Evolutionary conservation across 2,888 invertebrate genomes (phyloP).

Genomic region (Autographa gamma): DNA sequence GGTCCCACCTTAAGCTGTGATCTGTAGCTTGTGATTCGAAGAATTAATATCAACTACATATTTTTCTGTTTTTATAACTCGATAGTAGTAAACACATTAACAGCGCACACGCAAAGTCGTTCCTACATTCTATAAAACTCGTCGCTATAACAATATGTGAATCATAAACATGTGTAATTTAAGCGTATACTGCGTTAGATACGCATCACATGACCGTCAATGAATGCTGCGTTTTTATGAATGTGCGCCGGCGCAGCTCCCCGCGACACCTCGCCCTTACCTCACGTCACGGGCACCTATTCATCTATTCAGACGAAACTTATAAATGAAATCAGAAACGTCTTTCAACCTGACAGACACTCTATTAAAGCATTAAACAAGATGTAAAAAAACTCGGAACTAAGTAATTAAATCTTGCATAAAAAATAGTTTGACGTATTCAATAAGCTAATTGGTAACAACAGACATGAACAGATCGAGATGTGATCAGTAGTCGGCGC

Average conservation of each 20-base stretch:
- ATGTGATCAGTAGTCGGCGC: slow-evolving; percentile 63
- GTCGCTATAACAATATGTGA: slow-evolving; percentile 59
- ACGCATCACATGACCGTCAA: slow-evolving; percentile 57
- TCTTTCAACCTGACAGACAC: slow-evolving; percentile 30
- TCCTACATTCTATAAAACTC: slow-evolving; percentile 57
- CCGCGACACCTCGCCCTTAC: background rate
- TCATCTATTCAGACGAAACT: slow-evolving; percentile 48
- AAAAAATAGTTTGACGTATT: slow-evolving; percentile 56
- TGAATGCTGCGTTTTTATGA: slow-evolving; percentile 63
- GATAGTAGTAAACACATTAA: slow-evolving; percentile 40
- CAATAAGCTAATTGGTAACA: slow-evolving; percentile 81
- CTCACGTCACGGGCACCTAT: slow-evolving; percentile 49
- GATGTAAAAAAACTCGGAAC: slow-evolving; percentile 28
- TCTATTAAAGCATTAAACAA: slow-evolving; percentile 20
- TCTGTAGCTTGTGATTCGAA: background rate
- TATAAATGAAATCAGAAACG: slow-evolving; percentile 51
- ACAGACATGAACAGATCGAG: slow-evolving; percentile 72
- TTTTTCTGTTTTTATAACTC: slow-evolving; percentile 21
- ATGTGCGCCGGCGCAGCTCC: slow-evolving; percentile 46
- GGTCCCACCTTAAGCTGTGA: background rate
- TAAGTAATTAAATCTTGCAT: slow-evolving; percentile 36
- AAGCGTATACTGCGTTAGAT: slow-evolving; percentile 51
- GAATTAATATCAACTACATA: slow-evolving; percentile 1
- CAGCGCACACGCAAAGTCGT: slow-evolving; percentile 56
- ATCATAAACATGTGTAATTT: slow-evolving; percentile 57